phyloP scores from a whole-genome alignment of 2,797 vertebrate species.

The Eidolon dupreanum region DNA sequence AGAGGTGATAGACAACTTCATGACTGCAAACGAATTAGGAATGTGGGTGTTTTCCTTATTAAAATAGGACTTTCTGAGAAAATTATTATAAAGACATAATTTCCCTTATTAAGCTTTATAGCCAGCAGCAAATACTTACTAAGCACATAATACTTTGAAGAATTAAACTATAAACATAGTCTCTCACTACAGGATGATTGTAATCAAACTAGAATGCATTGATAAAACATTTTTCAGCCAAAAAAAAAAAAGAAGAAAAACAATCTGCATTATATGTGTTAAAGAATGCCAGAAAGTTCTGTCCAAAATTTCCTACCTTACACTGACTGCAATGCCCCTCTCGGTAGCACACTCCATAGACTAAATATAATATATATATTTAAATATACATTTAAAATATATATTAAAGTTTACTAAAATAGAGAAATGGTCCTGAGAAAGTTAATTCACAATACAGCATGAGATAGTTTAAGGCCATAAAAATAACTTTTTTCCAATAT shows the following conservation, averaged over 20 bases:
- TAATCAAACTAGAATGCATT: neutral
- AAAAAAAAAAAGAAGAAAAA: neutral
- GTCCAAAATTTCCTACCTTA: neutral
- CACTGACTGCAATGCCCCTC: neutral
- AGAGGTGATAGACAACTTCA: neutral
- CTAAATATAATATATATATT: neutral
- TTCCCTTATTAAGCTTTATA: slow-evolving; percentile 22
- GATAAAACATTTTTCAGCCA: neutral
- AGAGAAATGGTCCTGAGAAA: neutral
- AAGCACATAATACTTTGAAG: neutral
- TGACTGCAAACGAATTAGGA: neutral
- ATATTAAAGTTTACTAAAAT: neutral
- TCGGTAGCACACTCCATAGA: neutral
- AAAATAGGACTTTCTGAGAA: neutral
- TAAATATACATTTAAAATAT: too few relatives aligned
- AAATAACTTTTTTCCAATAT: neutral
- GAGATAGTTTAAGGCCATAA: neutral
- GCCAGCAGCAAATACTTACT: neutral
- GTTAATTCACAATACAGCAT: neutral
- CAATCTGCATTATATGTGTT: neutral
- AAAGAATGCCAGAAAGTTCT: neutral
- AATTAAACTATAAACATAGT: neutral
- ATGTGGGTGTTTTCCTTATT: neutral
- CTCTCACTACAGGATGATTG: neutral
- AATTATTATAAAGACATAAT: neutral